Evolutionary conservation across 2,797 vertebrate genomes (phyloP).

Genomic region (Atherinosoma microstoma): DNA sequence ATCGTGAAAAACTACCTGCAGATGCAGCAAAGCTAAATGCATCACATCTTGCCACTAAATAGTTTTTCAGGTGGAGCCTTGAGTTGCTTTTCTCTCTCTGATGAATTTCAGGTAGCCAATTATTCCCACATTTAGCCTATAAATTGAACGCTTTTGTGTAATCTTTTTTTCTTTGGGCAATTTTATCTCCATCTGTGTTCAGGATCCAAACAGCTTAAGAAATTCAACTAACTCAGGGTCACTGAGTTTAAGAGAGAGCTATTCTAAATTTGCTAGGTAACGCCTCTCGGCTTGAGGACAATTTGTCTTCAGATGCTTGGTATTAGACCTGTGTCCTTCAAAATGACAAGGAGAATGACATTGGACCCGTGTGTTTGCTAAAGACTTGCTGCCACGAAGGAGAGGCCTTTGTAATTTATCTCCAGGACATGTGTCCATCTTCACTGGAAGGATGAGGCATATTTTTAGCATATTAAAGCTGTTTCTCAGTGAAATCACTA

Average conservation of each 20-base stretch:
- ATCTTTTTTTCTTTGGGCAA: slow-evolving; percentile 20
- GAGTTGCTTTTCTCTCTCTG: slow-evolving; percentile 34
- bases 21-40: slow-evolving; percentile 35
- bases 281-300: slow-evolving; percentile 33
- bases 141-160: slow-evolving; percentile 40
- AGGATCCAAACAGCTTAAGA: slow-evolving; percentile 33
- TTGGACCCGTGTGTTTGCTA: slow-evolving; percentile 54
- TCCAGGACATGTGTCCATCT: slow-evolving; percentile 65
- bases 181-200: slow-evolving; percentile 27
- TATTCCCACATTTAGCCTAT: slow-evolving; percentile 24
- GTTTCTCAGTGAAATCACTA: slow-evolving; percentile 70
- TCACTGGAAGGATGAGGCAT: slow-evolving; percentile 51
- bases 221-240: slow-evolving; percentile 36
- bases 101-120: slow-evolving; percentile 21
- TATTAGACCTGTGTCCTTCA: slow-evolving; percentile 66
- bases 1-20: slow-evolving; percentile 51
- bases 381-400: slow-evolving; percentile 52
- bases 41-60: slow-evolving; percentile 22
- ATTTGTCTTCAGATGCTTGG: slow-evolving; percentile 62
- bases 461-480: slow-evolving; percentile 77
- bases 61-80: slow-evolving; percentile 33
- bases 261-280: slow-evolving; percentile 52
- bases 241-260: slow-evolving; percentile 40
- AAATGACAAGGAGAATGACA: slow-evolving; percentile 56
- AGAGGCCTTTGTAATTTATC: slow-evolving; percentile 57